These are phyloP conservation scores for Heliangelus exortis DNA, from an alignment of 2,797 vertebrate genomes.

Conservation along the genomic window DNA sequence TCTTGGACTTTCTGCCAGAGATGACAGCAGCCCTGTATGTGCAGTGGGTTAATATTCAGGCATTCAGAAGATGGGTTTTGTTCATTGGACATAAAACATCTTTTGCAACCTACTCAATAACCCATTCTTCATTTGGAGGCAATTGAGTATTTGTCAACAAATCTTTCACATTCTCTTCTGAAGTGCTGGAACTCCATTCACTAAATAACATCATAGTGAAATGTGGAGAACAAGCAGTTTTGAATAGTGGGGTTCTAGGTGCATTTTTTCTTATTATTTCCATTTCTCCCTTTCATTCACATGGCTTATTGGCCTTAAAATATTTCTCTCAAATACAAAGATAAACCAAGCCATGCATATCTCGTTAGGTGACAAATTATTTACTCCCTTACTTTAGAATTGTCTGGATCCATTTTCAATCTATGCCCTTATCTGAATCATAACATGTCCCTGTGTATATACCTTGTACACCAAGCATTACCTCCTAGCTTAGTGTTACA, in stretches of 20 bases:
- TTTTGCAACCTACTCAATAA: not conserved
- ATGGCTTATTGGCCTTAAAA: not conserved
- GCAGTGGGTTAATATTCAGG: not conserved
- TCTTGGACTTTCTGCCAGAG: not conserved
- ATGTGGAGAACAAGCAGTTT: not conserved
- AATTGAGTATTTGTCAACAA: not conserved
- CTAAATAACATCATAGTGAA: not conserved
- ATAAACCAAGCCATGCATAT: not conserved
- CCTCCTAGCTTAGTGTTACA: not conserved
- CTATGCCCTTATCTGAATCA: not conserved
- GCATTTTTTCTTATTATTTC: not conserved
- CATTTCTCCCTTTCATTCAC: not conserved
- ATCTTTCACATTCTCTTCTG: not conserved
- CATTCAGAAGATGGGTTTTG: not conserved
- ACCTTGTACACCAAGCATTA: not conserved
- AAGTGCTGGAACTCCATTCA: not conserved
- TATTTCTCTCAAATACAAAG: not conserved
- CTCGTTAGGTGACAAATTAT: not conserved
- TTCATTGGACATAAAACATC: not conserved
- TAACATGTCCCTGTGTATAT: not conserved
- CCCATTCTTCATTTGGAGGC: not conserved
- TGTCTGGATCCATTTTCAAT: not conserved
- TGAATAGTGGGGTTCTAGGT: not conserved
- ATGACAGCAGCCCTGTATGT: not conserved
- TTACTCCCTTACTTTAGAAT: conserved; percentile 1